phyloP scores from a whole-genome alignment of 1,140 invertebrate species.

The Eueides isabella region DNA sequence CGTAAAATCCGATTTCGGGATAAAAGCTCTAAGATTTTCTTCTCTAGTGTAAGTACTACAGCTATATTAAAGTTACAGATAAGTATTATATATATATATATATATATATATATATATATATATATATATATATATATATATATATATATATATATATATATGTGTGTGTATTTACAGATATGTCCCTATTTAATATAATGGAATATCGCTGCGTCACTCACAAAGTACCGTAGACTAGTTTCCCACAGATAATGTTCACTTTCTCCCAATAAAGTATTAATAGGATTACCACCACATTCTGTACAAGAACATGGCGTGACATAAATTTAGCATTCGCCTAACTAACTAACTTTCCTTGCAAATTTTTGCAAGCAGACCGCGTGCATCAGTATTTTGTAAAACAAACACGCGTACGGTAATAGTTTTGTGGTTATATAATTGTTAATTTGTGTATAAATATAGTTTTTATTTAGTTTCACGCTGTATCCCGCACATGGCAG shows the following conservation, averaged over 20 bases:
- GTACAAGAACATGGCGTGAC: neutral
- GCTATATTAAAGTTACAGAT: too few relatives aligned
- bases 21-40: too few relatives aligned
- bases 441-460: neutral
- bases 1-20: too few relatives aligned
- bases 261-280: constrained; percentile 1
- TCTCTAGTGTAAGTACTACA: too few relatives aligned
- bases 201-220: neutral
- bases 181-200: neutral
- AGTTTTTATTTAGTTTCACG: too few relatives aligned
- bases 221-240: neutral
- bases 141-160: too few relatives aligned
- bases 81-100: too few relatives aligned
- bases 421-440: neutral
- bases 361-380: constrained; percentile 3
- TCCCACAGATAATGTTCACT: neutral
- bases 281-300: neutral
- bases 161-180: neutral
- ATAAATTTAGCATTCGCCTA: neutral
- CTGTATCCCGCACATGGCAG: too few relatives aligned
- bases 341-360: constrained; percentile 8
- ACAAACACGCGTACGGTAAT: neutral
- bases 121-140: too few relatives aligned
- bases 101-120: too few relatives aligned
- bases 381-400: neutral